Base-by-base conservation (phyloP, 1,140 invertebrate genomes). In the Cydia amplana region DNA sequence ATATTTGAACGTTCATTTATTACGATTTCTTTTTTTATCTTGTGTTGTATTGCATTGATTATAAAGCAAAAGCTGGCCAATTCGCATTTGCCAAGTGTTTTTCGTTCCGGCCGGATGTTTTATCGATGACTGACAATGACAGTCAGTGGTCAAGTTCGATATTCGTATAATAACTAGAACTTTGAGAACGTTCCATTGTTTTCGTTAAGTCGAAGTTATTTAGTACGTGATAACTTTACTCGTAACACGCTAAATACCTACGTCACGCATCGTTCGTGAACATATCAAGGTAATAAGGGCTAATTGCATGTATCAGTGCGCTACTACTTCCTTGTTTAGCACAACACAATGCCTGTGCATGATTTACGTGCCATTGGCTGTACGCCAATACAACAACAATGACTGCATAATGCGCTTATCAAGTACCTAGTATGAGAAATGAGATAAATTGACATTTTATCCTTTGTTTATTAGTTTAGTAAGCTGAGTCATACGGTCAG, bases 1-100 rank as follows among this genome's bases (percentile, higher is more conserved):
- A 73, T 82, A 83, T 81, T 79, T 85, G 73, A 85, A 82, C 79
- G 79, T 82, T 23, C 72, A 65, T 81, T 77, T 79, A 64, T 76
- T 84, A 80, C 77, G 83, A 86, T 90, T 87, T 87, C 78, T 84
- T 88, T 87, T 88, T 85, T 79, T 76, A 75, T 79, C 40, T 80
- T 80, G 74, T 79, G 81, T 79, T 72, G 40, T 63, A 77, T 67
- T 73, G 36, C 65, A 70, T 70, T 70, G 65, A 70, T 70, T 70
- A 40, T 20, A 43, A 70, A 40, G n/a, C 23, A 14, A 70, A 14
- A 36, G 4, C 32, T 36, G 32, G 32, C 36, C n/a, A 40, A 16
- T 70, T 60, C 55, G 9, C 55, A 70, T 70, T 40, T 70, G 5
- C 65, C 28, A 70, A 70, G 32, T 70, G 65, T 18, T 70, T 70